These are phyloP conservation scores for Pectinophora gossypiella DNA, from an alignment of 1,140 invertebrate species.

Conservation along the genomic window DNA sequence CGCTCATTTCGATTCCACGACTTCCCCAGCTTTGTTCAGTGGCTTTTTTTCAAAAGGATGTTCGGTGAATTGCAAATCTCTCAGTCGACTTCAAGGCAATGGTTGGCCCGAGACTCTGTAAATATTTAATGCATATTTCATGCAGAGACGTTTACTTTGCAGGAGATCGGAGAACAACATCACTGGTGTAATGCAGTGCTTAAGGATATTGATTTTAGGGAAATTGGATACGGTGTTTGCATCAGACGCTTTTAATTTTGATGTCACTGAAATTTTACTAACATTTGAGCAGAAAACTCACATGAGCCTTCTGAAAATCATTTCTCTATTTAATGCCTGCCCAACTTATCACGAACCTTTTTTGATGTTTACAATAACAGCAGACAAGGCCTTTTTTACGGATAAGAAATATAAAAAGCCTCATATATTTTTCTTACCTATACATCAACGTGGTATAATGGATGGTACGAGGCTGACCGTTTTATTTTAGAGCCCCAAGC, in stretches of 20 bases:
- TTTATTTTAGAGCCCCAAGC: constrained; percentile 35
- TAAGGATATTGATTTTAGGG: constrained; percentile 8
- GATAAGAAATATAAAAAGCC: no score
- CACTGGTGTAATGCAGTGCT: constrained; percentile 18
- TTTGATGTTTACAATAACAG: no score
- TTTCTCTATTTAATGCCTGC: no score
- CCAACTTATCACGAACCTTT: no score
- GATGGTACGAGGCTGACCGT: constrained; percentile 26
- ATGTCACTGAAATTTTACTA: no score
- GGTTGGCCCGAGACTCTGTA: constrained; percentile 54
- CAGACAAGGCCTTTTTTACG: no score
- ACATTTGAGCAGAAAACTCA: no score
- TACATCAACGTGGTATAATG: constrained; percentile 13
- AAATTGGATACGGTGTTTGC: not conserved
- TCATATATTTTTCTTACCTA: not conserved
- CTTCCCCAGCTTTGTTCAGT: constrained; percentile 44
- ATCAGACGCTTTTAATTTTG: no score
- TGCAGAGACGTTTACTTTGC: constrained; percentile 58
- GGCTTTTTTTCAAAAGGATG: constrained; percentile 58
- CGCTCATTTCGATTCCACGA: constrained; percentile 42
- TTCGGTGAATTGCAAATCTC: constrained; percentile 70
- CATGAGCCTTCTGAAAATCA: no score
- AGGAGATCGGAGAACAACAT: constrained; percentile 54
- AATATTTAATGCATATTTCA: constrained; percentile 74
- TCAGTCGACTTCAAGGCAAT: constrained; percentile 57